phyloP scores from a whole-genome alignment of 1,140 invertebrate genomes.

The Heliconius congener region DNA sequence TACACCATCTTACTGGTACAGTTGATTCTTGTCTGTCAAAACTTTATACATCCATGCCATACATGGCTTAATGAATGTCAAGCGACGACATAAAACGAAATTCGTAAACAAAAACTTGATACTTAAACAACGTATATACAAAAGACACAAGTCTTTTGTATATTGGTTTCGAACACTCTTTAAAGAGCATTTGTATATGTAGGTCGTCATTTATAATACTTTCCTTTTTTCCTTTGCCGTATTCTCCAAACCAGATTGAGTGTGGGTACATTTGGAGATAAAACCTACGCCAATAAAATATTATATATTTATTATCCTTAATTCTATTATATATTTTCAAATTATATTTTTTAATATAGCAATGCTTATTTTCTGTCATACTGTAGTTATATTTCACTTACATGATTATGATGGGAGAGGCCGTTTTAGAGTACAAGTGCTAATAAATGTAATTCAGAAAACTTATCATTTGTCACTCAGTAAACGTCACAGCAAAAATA shows the following conservation, averaged over 20 bases:
- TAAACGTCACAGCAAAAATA: no score
- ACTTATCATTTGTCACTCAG: no score
- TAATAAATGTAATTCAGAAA: no score
- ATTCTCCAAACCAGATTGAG: neutral
- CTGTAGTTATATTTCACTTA: no score
- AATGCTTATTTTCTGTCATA: no score
- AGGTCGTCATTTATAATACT: slow-evolving; percentile 23
- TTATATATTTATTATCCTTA: neutral
- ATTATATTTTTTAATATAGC: no score
- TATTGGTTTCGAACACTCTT: slow-evolving; percentile 47
- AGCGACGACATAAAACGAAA: slow-evolving; percentile 54
- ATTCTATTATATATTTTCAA: neutral
- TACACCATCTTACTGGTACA: slow-evolving; percentile 20
- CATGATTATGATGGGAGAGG: no score
- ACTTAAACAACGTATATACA: slow-evolving; percentile 38
- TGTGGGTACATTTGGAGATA: neutral
- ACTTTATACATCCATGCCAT: slow-evolving; percentile 41
- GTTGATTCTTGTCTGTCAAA: slow-evolving; percentile 44
- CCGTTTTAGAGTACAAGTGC: no score
- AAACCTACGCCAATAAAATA: neutral
- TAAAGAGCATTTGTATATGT: slow-evolving; percentile 43
- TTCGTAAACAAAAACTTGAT: slow-evolving; percentile 47
- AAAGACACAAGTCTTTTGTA: slow-evolving; percentile 38
- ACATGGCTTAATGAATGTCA: slow-evolving; percentile 48
- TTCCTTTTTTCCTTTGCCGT: neutral